Evolutionary conservation across 2,797 vertebrate species (phyloP).

Genomic region (Microchirus variegatus): DNA sequence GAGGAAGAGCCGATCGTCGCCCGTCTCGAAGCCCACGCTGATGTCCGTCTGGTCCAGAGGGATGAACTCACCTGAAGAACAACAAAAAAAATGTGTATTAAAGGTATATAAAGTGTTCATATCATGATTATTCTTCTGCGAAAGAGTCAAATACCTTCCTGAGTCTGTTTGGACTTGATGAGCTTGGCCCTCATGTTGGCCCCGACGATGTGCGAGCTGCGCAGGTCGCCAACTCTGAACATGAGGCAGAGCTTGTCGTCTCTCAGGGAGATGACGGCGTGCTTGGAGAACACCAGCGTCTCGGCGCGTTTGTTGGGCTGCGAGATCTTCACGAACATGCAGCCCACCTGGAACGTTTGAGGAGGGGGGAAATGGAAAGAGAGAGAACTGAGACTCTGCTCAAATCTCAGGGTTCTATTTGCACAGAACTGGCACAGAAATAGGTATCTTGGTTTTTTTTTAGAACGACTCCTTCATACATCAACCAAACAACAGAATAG

Average conservation of each 20-base stretch:
- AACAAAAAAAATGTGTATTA: not conserved
- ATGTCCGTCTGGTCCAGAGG: constrained; percentile 98
- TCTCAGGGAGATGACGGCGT: constrained; percentile 92
- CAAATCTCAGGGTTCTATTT: too few relatives aligned
- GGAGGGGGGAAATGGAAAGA: not conserved
- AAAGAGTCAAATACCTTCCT: too few relatives aligned
- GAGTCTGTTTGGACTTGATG: constrained; percentile 97
- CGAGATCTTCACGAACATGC: constrained; percentile 99
- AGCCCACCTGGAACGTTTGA: constrained; percentile 83
- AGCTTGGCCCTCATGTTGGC: constrained; percentile 98
- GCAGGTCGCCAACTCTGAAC: constrained; percentile 96
- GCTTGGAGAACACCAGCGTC: constrained; percentile 95
- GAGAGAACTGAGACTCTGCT: too few relatives aligned
- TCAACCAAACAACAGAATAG: too few relatives aligned
- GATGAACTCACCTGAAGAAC: constrained; percentile 90
- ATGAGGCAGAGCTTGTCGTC: constrained; percentile 95
- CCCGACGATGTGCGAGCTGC: constrained; percentile 96
- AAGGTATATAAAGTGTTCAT: too few relatives aligned
- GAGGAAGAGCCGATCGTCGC: constrained; percentile 95
- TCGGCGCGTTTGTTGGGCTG: constrained; percentile 97
- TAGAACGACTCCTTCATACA: too few relatives aligned
- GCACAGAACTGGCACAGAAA: too few relatives aligned
- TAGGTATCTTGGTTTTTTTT: too few relatives aligned
- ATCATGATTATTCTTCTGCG: too few relatives aligned
- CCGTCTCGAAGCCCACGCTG: constrained; percentile 96